Conservation (phyloP, 1,140 invertebrate species). For the Pteromalus puparum region DNA sequence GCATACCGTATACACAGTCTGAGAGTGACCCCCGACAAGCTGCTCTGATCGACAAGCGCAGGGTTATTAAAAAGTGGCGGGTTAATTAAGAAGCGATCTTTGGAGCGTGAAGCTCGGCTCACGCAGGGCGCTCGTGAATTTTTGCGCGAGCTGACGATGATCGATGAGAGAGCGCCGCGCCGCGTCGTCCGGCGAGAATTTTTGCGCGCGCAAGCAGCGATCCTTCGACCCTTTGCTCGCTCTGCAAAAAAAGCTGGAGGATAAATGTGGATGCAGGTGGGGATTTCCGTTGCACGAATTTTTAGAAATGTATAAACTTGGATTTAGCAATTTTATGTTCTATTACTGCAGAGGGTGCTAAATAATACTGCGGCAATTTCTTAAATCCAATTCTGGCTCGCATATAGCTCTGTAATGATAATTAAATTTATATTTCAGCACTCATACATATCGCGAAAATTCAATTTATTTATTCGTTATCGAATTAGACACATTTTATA, state of each 20-base stretch:
- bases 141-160: constrained; percentile 68
- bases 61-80: constrained; percentile 53
- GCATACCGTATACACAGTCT: not conserved
- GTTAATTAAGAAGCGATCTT: constrained; percentile 70
- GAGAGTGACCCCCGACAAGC: not conserved
- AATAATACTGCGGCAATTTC: no score
- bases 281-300: no score
- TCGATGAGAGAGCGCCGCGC: constrained; percentile 62
- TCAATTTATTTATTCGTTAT: no score
- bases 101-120: constrained; percentile 36
- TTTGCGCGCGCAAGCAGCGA: constrained; percentile 50
- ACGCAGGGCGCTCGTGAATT: constrained; percentile 52
- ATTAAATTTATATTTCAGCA: no score
- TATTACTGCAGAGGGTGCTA: no score
- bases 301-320: no score
- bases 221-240: constrained; percentile 32
- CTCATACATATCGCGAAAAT: no score
- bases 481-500: no score
- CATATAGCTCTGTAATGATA: no score
- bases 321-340: no score
- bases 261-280: not conserved
- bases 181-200: constrained; percentile 52
- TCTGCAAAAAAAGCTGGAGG: not conserved
- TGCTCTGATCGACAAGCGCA: constrained; percentile 44
- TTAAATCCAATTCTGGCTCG: no score